Evolutionary conservation across 2,797 vertebrate species (phyloP), one percentile per base, ranked within the genome.

Genomic region (Lithobates sylvaticus): DNA sequence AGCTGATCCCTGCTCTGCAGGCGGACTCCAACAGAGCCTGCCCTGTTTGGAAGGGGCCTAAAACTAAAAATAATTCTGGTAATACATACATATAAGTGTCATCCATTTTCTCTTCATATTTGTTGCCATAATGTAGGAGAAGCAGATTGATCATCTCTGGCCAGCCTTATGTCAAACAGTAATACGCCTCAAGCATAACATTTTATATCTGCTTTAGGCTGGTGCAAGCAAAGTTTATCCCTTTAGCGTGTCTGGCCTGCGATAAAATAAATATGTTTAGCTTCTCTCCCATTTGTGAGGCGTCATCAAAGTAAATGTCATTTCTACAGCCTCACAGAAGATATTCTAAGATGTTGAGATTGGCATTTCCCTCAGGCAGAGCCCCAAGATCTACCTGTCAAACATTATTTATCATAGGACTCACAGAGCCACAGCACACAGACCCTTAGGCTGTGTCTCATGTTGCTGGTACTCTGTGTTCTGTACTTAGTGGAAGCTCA

Each of bases 321-420:
- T 73, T 74, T 32, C 68, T 44, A 70, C 29, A 58, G 47, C 42
- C 71, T 44, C 16, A 27, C 70, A 76, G 64, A 58, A 50, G 68
- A 47, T 70, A 32, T 74, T 74, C 71, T n/a, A 32, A 13, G n/a
- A 39, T 44, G 5, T 29, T 83, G 76, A 87, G 76, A 87, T 80
- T 79, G 86, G 36, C 86, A 80, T 84, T 26, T 75, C 71, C 81
- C 26, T 12, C 39, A 44, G 76, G 86, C 86, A 61, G 10, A 26
- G 50, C 76, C 70, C 44, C 34, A 47, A 42, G 83, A 29, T 10
- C 32, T 78, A 78, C 58, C 75, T 78, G 75, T 78, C 54, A 64
- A 42, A 47, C 26, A 80, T n/a, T 73, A 65, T 74, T 21, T 58
- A 79, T 78, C 76, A 84, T 39, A 76, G 12, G 68, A 39, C 32